Conservation (phyloP, 30 jellyfish, hydroid and myxozoan species). For the Aurelia sp. region DNA sequence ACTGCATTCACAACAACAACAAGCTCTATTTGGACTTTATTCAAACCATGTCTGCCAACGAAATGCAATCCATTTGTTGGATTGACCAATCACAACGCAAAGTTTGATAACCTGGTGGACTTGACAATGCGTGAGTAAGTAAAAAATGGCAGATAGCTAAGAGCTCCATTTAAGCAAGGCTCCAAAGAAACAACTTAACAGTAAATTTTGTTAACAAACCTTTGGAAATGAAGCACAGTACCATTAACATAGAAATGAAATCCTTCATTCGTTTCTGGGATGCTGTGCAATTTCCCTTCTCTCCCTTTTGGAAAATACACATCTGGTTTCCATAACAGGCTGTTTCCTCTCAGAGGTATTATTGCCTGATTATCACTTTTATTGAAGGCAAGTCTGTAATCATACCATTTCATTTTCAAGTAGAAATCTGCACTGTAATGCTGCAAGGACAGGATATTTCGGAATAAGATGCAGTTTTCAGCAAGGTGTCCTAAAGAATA, state of each 20-base stretch:
- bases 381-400: constrained; percentile 62
- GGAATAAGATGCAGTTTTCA: too few species aligned
- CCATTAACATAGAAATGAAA: constrained; percentile 60
- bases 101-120: too few species aligned
- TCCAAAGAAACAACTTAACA: too few species aligned
- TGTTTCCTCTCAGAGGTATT: constrained; percentile 46
- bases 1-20: too few species aligned
- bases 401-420: constrained; percentile 62
- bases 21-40: too few species aligned
- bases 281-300: constrained; percentile 54
- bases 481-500: too few species aligned
- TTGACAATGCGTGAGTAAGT: too few species aligned
- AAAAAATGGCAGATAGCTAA: too few species aligned
- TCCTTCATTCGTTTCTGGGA: constrained; percentile 63
- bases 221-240: constrained; percentile 61
- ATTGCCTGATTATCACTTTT: constrained; percentile 15
- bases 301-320: constrained; percentile 57
- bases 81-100: too few species aligned
- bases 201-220: constrained; percentile 1
- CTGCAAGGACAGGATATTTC: neutral
- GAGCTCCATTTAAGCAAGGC: too few species aligned
- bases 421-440: constrained; percentile 79
- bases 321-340: constrained; percentile 59
- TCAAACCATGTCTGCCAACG: too few species aligned
- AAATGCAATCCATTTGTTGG: too few species aligned